phyloP scores from a whole-genome alignment of 1,140 invertebrate genomes.

The Drosophila littoralis region DNA sequence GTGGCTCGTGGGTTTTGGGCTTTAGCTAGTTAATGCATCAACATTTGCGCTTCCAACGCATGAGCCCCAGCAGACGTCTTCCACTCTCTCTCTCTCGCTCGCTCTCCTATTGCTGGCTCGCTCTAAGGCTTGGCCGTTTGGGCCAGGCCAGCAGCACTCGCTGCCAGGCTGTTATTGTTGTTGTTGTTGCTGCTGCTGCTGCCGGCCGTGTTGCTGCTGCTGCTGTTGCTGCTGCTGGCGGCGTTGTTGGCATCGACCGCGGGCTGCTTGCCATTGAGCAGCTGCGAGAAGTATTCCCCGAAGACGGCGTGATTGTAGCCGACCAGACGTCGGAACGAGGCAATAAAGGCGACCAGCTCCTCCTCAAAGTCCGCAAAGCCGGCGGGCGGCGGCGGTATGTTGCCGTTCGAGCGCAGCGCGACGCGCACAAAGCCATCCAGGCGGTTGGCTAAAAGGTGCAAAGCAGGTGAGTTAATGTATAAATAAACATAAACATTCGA shows the following conservation, averaged over 20 bases:
- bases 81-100: not conserved
- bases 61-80: not conserved
- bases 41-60: constrained; percentile 28
- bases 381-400: constrained; percentile 72
- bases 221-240: not conserved
- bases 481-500: too few relatives aligned
- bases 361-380: constrained; percentile 72
- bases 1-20: not conserved
- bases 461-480: too few relatives aligned
- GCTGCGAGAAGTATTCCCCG: constrained; percentile 72
- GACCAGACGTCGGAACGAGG: constrained; percentile 76
- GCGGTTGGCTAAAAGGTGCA: constrained; percentile 61
- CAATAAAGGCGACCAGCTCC: constrained; percentile 73
- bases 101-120: not conserved
- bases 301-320: constrained; percentile 83
- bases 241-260: not conserved
- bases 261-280: constrained; percentile 46
- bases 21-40: not conserved
- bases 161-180: not conserved
- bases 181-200: constrained; percentile 6
- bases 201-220: not conserved
- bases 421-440: constrained; percentile 74
- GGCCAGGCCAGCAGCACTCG: constrained; percentile 25
- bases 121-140: constrained; percentile 60
- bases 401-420: constrained; percentile 62